Conservation (phyloP, 1,140 invertebrate species). For the Cydia strobilella region DNA sequence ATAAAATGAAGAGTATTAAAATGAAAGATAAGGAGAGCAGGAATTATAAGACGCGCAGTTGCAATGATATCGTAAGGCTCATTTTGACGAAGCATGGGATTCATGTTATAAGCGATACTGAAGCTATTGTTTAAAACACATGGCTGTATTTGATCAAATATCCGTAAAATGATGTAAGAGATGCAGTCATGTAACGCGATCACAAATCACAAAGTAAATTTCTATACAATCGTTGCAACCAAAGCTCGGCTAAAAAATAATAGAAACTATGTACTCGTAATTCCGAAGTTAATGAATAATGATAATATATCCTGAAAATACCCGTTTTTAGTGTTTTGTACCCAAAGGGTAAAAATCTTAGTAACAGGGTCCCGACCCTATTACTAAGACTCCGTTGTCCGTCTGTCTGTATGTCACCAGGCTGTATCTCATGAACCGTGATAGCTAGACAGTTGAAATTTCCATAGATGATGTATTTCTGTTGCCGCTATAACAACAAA, state of each 20-base stretch:
- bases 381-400: too few relatives aligned
- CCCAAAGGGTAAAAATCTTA: too few relatives aligned
- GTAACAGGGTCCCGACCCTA: too few relatives aligned
- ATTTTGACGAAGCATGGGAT: constrained; percentile 87
- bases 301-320: too few relatives aligned
- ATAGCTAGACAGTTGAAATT: too few relatives aligned
- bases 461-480: too few relatives aligned
- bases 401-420: too few relatives aligned
- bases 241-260: background rate
- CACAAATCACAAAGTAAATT: background rate
- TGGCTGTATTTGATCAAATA: background rate
- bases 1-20: constrained; percentile 70
- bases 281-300: background rate
- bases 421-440: too few relatives aligned
- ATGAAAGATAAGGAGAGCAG: constrained; percentile 58
- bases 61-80: constrained; percentile 85
- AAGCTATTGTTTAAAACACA: constrained; percentile 83
- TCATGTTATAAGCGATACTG: constrained; percentile 87
- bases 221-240: background rate
- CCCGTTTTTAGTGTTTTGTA: too few relatives aligned
- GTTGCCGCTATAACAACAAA: too few relatives aligned
- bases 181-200: background rate
- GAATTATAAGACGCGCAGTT: constrained; percentile 78
- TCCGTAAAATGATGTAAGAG: background rate
- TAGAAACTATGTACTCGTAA: background rate